These are phyloP conservation scores for Andrena trimmerana DNA, from an alignment of 2,888 invertebrate genomes.

Conservation along the genomic window DNA sequence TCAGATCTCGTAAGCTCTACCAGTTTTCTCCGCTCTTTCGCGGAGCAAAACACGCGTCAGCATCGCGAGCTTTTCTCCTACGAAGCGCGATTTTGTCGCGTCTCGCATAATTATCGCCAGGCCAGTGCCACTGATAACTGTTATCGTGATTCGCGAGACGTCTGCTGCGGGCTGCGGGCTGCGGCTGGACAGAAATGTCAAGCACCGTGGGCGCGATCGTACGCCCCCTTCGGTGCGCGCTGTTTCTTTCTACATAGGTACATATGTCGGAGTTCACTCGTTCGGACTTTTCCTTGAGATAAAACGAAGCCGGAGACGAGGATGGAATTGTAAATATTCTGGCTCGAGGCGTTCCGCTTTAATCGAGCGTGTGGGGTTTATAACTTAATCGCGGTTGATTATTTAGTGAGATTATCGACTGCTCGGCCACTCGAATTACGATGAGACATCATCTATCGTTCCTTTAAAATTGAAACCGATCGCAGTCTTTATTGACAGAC, in stretches of 20 bases:
- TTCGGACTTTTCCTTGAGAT: neutral
- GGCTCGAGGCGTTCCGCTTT: neutral
- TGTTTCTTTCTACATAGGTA: neutral
- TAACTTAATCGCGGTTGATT: too few species aligned
- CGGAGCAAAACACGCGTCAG: neutral
- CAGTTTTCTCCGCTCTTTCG: neutral
- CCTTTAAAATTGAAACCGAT: conserved; percentile 11
- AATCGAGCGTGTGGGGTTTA: neutral
- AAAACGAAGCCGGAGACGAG: too few species aligned
- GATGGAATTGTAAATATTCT: too few species aligned
- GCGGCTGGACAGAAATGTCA: neutral
- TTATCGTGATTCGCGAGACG: conserved; percentile 34
- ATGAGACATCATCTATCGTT: neutral
- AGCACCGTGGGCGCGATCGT: neutral
- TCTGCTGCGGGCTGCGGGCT: neutral
- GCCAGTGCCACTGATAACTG: conserved; percentile 6
- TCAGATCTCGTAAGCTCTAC: too few species aligned
- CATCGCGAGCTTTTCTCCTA: neutral
- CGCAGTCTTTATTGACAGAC: conserved; percentile 20
- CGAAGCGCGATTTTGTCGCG: neutral
- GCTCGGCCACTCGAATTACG: too few species aligned
- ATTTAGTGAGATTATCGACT: too few species aligned
- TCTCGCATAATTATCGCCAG: conserved; percentile 10
- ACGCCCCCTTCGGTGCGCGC: neutral
- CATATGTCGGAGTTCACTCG: neutral